These are phyloP conservation scores for Peromyscus melanophrys DNA, from an alignment of 2,797 vertebrate genomes.

Conservation along the genomic window DNA sequence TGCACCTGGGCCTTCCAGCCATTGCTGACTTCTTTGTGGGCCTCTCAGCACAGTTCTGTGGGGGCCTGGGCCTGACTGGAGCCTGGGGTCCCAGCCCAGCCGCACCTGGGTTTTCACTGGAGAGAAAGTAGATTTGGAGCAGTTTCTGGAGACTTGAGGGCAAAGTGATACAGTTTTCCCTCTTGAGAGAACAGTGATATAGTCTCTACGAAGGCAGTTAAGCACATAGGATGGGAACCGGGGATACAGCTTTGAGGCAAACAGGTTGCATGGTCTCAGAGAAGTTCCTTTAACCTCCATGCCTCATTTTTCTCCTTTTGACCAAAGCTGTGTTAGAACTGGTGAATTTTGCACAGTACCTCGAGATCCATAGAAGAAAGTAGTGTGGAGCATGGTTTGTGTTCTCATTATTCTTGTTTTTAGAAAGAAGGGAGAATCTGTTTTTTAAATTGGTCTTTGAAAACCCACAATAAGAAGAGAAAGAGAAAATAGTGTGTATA, in stretches of 20 bases:
- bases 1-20: background rate
- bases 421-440: conserved; percentile 19
- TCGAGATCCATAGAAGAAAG: conserved; percentile 37
- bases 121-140: background rate
- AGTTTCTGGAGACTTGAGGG: background rate
- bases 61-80: background rate
- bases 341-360: conserved; percentile 48
- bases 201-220: conserved; percentile 67
- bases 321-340: conserved; percentile 31
- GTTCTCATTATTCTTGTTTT: background rate
- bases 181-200: conserved; percentile 29
- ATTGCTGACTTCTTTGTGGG: background rate
- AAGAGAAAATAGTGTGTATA: background rate
- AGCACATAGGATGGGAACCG: conserved; percentile 61
- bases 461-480: background rate
- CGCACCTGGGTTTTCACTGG: background rate
- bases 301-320: conserved; percentile 45
- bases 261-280: conserved; percentile 15
- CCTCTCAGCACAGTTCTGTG: background rate
- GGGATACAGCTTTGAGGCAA: conserved; percentile 7
- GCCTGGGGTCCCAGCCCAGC: background rate
- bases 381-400: background rate
- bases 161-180: conserved; percentile 21
- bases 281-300: conserved; percentile 36
- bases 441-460: background rate